phyloP scores from a whole-genome alignment of 92 coral and sea anemone species.

The Heteractis magnifica region DNA sequence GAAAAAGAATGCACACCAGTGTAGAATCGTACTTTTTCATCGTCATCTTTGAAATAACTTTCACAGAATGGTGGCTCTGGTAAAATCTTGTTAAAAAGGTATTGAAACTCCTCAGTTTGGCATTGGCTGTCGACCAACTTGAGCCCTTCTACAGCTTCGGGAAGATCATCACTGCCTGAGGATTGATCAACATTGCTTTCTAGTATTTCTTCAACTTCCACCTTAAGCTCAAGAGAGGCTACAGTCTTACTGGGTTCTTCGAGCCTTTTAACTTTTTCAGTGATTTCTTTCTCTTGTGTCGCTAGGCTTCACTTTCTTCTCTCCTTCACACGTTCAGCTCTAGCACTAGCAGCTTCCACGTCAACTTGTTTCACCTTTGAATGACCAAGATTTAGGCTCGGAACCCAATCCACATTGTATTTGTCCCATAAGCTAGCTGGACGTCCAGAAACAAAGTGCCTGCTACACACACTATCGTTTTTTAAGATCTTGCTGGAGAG shows the following conservation, averaged over 20 bases:
- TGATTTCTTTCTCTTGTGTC: not conserved
- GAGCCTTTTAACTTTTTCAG: not conserved
- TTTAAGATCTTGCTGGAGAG: not conserved
- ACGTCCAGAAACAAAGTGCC: too few relatives aligned
- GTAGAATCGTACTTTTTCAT: conserved; percentile 43
- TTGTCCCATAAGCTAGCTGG: too few relatives aligned
- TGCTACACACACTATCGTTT: too few relatives aligned
- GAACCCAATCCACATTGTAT: not conserved
- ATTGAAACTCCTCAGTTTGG: conserved; percentile 11
- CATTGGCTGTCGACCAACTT: not conserved
- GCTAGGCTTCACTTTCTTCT: not conserved
- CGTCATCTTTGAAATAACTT: conserved; percentile 28
- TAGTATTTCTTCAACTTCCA: too few relatives aligned
- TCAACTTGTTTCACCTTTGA: not conserved
- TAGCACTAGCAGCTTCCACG: not conserved
- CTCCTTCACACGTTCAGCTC: not conserved
- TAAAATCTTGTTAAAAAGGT: not conserved
- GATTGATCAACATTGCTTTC: too few relatives aligned
- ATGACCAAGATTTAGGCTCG: not conserved
- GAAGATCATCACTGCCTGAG: not conserved
- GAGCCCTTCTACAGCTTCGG: not conserved
- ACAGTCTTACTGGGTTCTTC: not conserved
- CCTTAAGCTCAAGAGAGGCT: not conserved
- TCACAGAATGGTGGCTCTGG: not conserved
- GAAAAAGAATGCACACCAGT: conserved; percentile 28